Percentiles rank a stretch among this genome's conserved stretches.
Conservation (phyloP, 2,797 vertebrate species). For the Spheniscus humboldti region DNA sequence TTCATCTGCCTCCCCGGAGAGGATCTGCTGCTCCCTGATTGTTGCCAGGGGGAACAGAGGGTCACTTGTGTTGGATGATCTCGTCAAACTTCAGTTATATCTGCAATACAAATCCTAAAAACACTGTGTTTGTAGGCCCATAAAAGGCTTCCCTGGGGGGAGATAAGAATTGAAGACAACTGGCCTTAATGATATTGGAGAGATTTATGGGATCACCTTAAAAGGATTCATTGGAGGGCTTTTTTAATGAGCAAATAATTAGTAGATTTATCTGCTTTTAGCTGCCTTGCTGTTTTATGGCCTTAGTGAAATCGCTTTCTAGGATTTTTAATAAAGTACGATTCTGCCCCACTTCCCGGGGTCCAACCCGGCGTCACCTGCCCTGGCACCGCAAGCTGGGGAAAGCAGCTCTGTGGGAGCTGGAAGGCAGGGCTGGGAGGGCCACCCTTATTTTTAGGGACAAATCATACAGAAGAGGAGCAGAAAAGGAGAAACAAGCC, state of each 20-base stretch:
- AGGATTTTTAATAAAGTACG: neutral
- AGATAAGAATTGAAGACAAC: slow-evolving; percentile 30
- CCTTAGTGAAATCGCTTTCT: neutral
- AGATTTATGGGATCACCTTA: slow-evolving; percentile 48
- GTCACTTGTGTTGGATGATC: neutral
- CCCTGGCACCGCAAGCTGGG: neutral
- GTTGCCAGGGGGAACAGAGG: neutral
- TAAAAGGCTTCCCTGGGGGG: slow-evolving; percentile 9
- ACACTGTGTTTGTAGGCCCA: neutral
- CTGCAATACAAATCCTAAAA: neutral
- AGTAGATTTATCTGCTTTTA: slow-evolving; percentile 36
- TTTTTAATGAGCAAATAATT: slow-evolving; percentile 51
- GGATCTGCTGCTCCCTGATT: neutral
- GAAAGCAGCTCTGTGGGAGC: neutral
- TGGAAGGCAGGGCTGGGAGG: neutral
- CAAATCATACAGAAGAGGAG: neutral
- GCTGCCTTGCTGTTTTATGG: neutral
- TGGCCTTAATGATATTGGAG: neutral
- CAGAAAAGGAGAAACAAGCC: neutral
- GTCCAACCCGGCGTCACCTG: neutral
- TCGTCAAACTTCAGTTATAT: neutral
- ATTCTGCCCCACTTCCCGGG: neutral
- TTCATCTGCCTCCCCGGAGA: neutral
- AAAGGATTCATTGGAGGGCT: slow-evolving; percentile 39
- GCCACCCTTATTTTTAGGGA: neutral